Evolutionary conservation across 2,113 vertebrate species (phyloP), one percentile per base, ranked within the genome.

Genomic region (Aegotheles bennettii): DNA sequence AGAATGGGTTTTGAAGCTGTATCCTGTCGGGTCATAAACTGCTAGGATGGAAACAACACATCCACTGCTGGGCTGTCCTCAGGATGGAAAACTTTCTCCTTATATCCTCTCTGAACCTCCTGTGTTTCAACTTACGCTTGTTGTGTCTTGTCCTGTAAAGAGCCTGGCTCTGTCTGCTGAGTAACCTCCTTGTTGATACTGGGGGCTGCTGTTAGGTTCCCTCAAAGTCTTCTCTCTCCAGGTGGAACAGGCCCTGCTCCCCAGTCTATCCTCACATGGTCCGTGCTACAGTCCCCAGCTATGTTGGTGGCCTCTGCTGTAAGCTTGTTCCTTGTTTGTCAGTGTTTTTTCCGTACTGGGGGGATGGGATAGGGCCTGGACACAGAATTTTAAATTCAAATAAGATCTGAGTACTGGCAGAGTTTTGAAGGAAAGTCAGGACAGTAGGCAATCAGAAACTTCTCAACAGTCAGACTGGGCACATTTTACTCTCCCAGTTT

Each of bases 261-360:
- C 3, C 11, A 10, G 5, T 13, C 40, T 38, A 1, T 64, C 35
- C 31, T 76, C n/a, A 10, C 1, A 36, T 35, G 4, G 20, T 40
- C 25, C 56, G 11, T 54, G 24, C 73, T 56, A 7, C 31, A 38
- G 45, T 53, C 31, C 13, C 20, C 1, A 1, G 0, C 14, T 33
- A 2, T 9, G 21, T 28, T 40, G 13, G 16, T 45, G n/a, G 23
- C 25, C 10, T 80, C 54, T 86, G 31, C n/a, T 53, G n/a, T 40
- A 45, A 59, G 28, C 50, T 50, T 20, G 1, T 57, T 84, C 38
- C 26, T n/a, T 33, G 29, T 63, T 92, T 42, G 35, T 35, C 38
- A 7, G 29, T 65, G n/a, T 0, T 24, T 84, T 60, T 77, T 60
- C 9, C 57, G 8, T 60, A 8, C 4, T 53, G 5, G 5, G 16